Evolutionary conservation across 2,888 invertebrate genomes (phyloP).

Genomic region (Acrocera orbiculus): DNA sequence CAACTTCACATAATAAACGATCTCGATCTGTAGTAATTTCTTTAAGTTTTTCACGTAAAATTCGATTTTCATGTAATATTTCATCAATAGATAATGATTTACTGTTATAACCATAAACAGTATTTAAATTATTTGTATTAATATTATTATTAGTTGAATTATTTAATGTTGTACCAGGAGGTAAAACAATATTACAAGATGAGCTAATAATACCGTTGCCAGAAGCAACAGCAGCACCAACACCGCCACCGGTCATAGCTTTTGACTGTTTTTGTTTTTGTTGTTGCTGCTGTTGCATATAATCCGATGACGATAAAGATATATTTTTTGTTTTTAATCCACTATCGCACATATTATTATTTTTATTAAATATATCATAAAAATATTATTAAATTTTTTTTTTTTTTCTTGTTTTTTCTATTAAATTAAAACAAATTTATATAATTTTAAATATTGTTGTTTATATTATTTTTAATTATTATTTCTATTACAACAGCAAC

Average conservation of each 20-base stretch:
- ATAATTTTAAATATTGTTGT: no score
- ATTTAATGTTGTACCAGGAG: background rate
- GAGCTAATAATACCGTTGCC: background rate
- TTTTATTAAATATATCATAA: no score
- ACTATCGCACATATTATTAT: no score
- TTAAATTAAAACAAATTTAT: no score
- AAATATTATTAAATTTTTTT: no score
- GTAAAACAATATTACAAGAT: background rate
- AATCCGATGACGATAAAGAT: background rate
- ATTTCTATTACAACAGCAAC: no score
- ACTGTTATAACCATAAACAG: constrained; percentile 13
- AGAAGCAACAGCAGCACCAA: background rate
- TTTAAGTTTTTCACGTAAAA: constrained; percentile 23
- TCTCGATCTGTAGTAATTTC: constrained; percentile 27
- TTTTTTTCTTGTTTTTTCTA: no score
- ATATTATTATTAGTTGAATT: no score
- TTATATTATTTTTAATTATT: no score
- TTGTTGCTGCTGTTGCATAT: background rate
- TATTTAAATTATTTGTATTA: no score
- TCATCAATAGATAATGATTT: no score
- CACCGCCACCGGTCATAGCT: background rate
- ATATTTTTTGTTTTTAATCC: no score
- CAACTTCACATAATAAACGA: constrained; percentile 27
- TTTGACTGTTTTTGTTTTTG: background rate
- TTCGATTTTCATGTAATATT: constrained; percentile 24